A percentile compares a stretch with the other conserved stretches of the same genome.
These are phyloP conservation scores for Rhizomys pruinosus DNA, from an alignment of 2,113 vertebrate genomes.

Conservation along the genomic window DNA sequence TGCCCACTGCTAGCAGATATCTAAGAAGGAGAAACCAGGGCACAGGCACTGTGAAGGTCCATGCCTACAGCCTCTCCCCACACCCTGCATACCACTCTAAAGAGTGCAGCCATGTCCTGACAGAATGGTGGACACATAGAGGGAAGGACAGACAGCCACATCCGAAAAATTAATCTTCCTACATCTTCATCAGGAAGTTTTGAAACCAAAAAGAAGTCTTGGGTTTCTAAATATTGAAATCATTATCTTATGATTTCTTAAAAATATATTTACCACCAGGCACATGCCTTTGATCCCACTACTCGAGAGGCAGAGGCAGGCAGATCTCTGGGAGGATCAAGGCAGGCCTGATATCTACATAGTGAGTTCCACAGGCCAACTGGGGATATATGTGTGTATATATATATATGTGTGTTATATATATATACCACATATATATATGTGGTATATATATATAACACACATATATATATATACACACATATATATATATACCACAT, in stretches of 20 bases:
- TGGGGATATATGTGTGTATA: too few species aligned
- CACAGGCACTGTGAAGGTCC: fast-evolving
- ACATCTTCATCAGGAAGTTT: background rate
- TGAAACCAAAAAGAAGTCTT: background rate
- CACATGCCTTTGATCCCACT: too few species aligned
- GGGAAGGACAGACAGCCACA: background rate
- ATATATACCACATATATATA: too few species aligned
- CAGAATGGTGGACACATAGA: background rate
- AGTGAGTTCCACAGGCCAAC: too few species aligned
- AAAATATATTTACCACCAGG: background rate
- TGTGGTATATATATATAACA: too few species aligned
- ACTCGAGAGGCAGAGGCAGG: too few species aligned
- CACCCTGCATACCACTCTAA: background rate
- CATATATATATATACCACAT: too few species aligned
- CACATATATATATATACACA: too few species aligned
- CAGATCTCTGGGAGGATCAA: too few species aligned
- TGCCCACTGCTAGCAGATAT: background rate
- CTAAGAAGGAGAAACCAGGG: background rate
- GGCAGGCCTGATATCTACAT: too few species aligned
- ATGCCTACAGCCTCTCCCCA: background rate
- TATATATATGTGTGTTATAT: too few species aligned
- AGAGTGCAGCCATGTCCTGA: background rate
- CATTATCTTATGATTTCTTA: background rate
- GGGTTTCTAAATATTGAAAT: background rate
- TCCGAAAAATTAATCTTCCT: background rate